phyloP scores from a whole-genome alignment of 1,140 invertebrate species.

The Eriosoma lanigerum region DNA sequence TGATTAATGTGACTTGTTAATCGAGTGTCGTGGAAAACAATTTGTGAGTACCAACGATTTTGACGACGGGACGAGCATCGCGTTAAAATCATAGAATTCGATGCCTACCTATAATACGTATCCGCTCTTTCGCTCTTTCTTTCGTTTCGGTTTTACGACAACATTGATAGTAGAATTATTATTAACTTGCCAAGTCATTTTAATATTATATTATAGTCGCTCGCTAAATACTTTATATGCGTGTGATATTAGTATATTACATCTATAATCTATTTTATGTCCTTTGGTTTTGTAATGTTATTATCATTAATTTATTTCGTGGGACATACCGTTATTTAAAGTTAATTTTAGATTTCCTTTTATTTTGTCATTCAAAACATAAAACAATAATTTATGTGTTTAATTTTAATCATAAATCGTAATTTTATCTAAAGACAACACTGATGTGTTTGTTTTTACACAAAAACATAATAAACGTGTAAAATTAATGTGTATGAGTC shows the following conservation, averaged over 20 bases:
- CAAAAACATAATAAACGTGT: too few species aligned
- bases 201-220: not conserved
- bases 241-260: not conserved
- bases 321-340: not conserved
- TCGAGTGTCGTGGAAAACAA: not conserved
- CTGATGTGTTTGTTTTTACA: not conserved
- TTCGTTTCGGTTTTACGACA: not conserved
- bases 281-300: too few species aligned
- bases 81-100: not conserved
- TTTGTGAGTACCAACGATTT: not conserved
- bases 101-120: too few species aligned
- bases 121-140: too few species aligned
- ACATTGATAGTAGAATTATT: not conserved
- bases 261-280: not conserved
- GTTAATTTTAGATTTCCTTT: not conserved
- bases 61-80: not conserved
- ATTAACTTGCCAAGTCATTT: conserved; percentile 26
- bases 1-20: not conserved
- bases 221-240: not conserved
- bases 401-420: too few species aligned
- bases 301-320: not conserved
- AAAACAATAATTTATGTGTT: too few species aligned
- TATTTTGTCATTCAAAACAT: too few species aligned
- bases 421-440: too few species aligned
- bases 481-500: too few species aligned